A percentile compares a stretch with the other conserved stretches of the same genome.
phyloP scores from a whole-genome alignment of 2,888 invertebrate species.

The Caradrina clavipalpis region DNA sequence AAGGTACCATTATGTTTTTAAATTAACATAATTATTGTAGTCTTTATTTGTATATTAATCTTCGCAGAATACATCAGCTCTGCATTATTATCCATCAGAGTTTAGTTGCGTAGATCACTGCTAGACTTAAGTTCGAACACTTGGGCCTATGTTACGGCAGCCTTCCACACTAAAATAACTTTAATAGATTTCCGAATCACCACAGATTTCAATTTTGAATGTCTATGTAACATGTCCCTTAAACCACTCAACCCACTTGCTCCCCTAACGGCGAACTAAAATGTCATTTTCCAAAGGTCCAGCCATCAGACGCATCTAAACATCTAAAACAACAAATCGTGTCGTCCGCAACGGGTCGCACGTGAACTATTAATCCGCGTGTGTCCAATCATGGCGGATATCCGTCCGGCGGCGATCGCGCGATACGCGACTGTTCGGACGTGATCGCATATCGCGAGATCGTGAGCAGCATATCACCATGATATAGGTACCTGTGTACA shows the following conservation, averaged over 20 bases:
- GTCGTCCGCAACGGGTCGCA: slow-evolving; percentile 21
- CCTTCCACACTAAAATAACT: not conserved
- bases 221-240: no score
- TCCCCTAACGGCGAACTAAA: not conserved
- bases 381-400: slow-evolving; percentile 55
- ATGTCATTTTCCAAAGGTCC: not conserved
- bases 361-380: slow-evolving; percentile 48
- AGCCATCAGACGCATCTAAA: slow-evolving; percentile 5
- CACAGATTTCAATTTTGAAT: not conserved
- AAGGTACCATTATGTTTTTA: not conserved
- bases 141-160: not conserved
- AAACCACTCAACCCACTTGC: not conserved
- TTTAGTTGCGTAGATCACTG: not conserved
- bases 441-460: slow-evolving; percentile 69
- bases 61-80: not conserved
- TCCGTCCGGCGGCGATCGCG: slow-evolving; percentile 23
- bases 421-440: slow-evolving; percentile 54
- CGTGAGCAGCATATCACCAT: slow-evolving; percentile 62
- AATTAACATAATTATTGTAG: not conserved
- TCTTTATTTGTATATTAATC: not conserved
- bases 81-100: no score
- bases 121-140: no score
- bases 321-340: slow-evolving; percentile 14
- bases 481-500: not conserved
- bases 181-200: not conserved